Evolutionary conservation across 1,140 invertebrate genomes (phyloP).

Genomic region (Argopecten irradians): DNA sequence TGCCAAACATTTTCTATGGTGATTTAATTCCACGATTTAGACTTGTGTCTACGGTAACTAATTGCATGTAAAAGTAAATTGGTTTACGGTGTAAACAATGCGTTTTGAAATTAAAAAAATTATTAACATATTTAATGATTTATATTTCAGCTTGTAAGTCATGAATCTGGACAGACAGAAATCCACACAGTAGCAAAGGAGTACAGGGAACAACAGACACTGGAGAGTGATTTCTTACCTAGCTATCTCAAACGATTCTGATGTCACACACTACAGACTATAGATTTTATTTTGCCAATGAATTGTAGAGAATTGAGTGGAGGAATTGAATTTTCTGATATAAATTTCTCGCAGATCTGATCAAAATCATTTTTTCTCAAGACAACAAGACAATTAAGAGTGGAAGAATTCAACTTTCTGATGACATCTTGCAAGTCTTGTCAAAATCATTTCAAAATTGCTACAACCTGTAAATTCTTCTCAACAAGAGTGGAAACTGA

Average conservation of each 20-base stretch:
- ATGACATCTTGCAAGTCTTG: background rate
- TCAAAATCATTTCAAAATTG: background rate
- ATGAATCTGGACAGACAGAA: conserved; percentile 58
- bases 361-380: background rate
- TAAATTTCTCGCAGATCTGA: background rate
- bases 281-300: background rate
- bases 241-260: conserved; percentile 66
- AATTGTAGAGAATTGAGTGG: background rate
- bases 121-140: too few relatives aligned
- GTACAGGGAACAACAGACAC: conserved; percentile 60
- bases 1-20: too few relatives aligned
- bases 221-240: conserved; percentile 66
- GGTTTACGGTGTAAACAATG: conserved; percentile 44
- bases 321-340: background rate
- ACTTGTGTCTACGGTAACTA: background rate
- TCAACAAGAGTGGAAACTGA: too few relatives aligned
- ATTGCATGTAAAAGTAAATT: conserved; percentile 5
- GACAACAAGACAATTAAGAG: too few relatives aligned
- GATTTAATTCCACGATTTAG: too few relatives aligned
- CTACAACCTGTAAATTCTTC: too few relatives aligned
- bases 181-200: conserved; percentile 61
- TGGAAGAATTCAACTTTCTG: background rate
- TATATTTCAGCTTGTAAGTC: conserved; percentile 56
- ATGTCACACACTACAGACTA: conserved; percentile 29
- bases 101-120: too few relatives aligned